A percentile compares a stretch with the other conserved stretches of the same genome.
Conservation (phyloP, 1,140 invertebrate species). For the Aleiodes sp. region DNA sequence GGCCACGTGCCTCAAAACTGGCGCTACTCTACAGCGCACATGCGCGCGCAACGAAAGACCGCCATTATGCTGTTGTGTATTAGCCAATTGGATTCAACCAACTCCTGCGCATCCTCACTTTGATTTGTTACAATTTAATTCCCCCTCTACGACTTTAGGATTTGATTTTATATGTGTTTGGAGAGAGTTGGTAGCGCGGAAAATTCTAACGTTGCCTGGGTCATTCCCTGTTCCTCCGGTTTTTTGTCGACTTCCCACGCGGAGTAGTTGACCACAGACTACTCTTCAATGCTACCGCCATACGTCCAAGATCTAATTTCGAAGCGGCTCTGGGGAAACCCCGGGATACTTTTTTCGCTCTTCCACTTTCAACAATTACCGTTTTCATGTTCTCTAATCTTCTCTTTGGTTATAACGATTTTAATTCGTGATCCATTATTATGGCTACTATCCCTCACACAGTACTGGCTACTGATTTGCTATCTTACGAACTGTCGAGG, state of each 20-base stretch:
- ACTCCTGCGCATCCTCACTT: slow-evolving; percentile 9
- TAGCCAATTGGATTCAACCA: slow-evolving; percentile 17
- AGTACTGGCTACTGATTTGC: no score
- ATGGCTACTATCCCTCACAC: no score
- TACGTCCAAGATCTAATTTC: slow-evolving; percentile 28
- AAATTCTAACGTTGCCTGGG: slow-evolving; percentile 10
- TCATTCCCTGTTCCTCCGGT: slow-evolving; percentile 20
- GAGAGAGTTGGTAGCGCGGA: neutral
- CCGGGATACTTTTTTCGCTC: slow-evolving; percentile 35
- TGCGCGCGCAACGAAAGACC: slow-evolving; percentile 19
- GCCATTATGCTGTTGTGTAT: slow-evolving; percentile 28
- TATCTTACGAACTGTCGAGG: no score
- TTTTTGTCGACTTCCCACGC: slow-evolving; percentile 39
- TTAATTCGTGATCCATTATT: no score
- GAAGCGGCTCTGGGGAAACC: slow-evolving; percentile 14
- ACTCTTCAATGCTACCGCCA: neutral
- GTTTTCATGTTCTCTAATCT: slow-evolving; percentile 21
- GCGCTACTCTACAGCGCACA: slow-evolving; percentile 41
- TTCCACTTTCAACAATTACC: no score
- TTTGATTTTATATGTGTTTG: neutral
- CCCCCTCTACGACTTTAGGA: neutral
- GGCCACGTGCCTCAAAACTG: slow-evolving; percentile 46
- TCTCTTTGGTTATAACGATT: no score
- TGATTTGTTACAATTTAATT: slow-evolving; percentile 11
- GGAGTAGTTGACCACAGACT: neutral